Base-by-base conservation (phyloP, 2,888 invertebrate genomes). In the Malthinus flaveolus region DNA sequence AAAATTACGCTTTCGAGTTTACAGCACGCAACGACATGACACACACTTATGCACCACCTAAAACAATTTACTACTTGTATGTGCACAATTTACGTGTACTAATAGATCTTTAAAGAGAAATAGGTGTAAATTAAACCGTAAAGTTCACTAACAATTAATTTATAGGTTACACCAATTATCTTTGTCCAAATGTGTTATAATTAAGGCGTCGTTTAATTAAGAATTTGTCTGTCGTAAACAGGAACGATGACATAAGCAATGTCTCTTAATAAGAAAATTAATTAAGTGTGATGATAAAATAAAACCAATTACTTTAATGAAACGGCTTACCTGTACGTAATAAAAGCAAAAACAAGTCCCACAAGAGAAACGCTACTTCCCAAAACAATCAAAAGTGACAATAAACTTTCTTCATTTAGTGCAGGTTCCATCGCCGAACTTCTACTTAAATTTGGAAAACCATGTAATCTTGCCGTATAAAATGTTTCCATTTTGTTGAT, bases 341-440 rank as follows among this genome's bases (percentile, higher is more conserved):
- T 87, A 77, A 87, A 87, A 61, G 87, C 86, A 73, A 87, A 87
- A 45, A 87, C 86, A 39, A 87, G 80, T 12, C 86, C 87, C 32
- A 87, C 87, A 51, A 87, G 78, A 33, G 86, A 87, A 44, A 87
- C 79, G 69, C 86, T 86, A 68, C 86, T 86, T 33, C 87, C 85
- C 8, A 87, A 78, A 7, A 87, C 85, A 44, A 87, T 86, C 65
- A 87, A 80, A 44, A 87, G 77, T 8, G 86, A 86, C 47, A 88
- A 78, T 54, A 86, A 79, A 62, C 85, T 84, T 65, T 85, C 84
- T 71, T 85, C 84, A 54, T 81, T 80, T 44, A 79, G 62, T 10
- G 72, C 71, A 32, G 75, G 68, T 48, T 75, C 72, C 66, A 76
- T 63, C 46, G 71, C 59, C 13, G 70, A 65, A 23, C 23, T 23